A percentile compares a stretch with the other conserved stretches of the same genome.
These are phyloP conservation scores for Amphiprion clarkii DNA, from an alignment of 2,797 vertebrate species.

Conservation along the genomic window DNA sequence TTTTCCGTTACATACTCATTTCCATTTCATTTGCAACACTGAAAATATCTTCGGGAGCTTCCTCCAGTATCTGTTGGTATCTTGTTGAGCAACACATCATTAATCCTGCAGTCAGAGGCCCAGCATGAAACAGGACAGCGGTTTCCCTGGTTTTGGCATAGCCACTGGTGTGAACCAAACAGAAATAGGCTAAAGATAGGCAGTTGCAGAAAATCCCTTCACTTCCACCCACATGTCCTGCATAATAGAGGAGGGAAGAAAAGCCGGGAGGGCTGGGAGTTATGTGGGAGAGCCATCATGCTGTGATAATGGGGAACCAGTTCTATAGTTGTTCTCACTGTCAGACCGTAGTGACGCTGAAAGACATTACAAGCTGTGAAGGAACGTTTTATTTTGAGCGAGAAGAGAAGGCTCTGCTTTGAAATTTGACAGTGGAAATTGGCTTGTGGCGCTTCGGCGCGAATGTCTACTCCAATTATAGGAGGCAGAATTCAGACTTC, in stretches of 20 bases:
- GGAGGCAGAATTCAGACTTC: background rate
- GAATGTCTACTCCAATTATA: slow-evolving; percentile 13
- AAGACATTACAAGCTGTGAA: slow-evolving; percentile 30
- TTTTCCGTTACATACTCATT: background rate
- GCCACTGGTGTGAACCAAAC: slow-evolving; percentile 35
- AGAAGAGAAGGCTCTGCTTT: slow-evolving; percentile 11
- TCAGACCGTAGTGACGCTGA: slow-evolving; percentile 39
- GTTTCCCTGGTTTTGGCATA: slow-evolving; percentile 25
- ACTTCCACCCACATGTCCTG: slow-evolving; percentile 60
- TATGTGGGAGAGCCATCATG: slow-evolving; percentile 61
- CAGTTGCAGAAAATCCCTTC: slow-evolving; percentile 61
- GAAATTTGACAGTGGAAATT: slow-evolving; percentile 24
- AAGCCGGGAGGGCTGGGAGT: slow-evolving; percentile 28
- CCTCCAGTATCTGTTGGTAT: background rate
- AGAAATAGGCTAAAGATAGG: slow-evolving; percentile 48
- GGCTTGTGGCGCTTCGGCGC: background rate
- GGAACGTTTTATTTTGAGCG: slow-evolving; percentile 47
- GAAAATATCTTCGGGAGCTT: background rate
- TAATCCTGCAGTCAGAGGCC: background rate
- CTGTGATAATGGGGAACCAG: slow-evolving; percentile 60
- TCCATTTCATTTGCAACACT: background rate
- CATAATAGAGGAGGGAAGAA: slow-evolving; percentile 64
- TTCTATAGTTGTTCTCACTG: slow-evolving; percentile 45
- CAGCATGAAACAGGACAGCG: slow-evolving; percentile 19
- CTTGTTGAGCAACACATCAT: background rate